phyloP scores from a whole-genome alignment of 37 sponge, comb jelly and placozoan genomes.

The Axinella damicornis region DNA sequence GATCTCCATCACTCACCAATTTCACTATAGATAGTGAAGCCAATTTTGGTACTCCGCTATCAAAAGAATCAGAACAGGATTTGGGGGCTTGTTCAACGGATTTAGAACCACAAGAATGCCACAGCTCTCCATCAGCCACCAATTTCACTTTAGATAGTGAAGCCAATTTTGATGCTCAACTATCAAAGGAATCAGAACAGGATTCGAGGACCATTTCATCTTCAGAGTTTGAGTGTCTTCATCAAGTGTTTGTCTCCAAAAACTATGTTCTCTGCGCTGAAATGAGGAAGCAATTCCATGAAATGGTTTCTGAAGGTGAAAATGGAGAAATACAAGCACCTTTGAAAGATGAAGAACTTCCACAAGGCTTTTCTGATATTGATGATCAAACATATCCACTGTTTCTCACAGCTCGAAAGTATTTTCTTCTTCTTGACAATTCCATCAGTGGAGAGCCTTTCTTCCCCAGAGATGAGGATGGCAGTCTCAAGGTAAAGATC shows the following conservation, averaged over 20 bases:
- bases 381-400: conserved; percentile 58
- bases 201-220: no score
- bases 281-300: conserved; percentile 71
- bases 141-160: neutral
- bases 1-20: neutral
- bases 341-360: conserved; percentile 30
- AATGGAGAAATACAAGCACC: conserved; percentile 1
- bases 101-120: neutral
- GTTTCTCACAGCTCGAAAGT: conserved; percentile 83
- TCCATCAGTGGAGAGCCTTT: conserved; percentile 60
- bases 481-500: conserved; percentile 56
- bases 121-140: neutral
- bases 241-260: conserved; percentile 89
- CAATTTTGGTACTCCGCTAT: neutral
- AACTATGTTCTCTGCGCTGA: conserved; percentile 78
- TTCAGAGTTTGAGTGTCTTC: conserved; percentile 62
- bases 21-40: neutral
- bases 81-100: no score
- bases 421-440: conserved; percentile 75
- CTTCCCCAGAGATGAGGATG: conserved; percentile 58
- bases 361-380: conserved; percentile 31
- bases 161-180: neutral
- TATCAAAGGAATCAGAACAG: neutral
- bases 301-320: conserved; percentile 49
- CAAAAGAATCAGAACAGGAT: neutral